phyloP scores from a whole-genome alignment of 2,888 invertebrate genomes.

The Diadegma fenestrale region DNA sequence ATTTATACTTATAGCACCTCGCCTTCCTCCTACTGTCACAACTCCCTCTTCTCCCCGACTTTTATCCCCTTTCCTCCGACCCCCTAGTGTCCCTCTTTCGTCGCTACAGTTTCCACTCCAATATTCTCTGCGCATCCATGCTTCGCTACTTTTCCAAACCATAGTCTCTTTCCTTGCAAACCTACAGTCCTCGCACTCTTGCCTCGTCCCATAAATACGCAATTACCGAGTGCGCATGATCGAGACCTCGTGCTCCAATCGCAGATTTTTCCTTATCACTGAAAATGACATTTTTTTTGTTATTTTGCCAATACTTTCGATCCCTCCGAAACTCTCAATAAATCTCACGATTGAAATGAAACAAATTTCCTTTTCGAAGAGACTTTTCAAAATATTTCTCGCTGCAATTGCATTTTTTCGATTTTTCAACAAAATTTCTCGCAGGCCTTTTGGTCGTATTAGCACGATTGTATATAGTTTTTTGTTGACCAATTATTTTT shows the following conservation, averaged over 20 bases:
- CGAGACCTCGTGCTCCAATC: neutral
- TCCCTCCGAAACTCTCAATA: too few relatives aligned
- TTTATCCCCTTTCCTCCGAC: neutral
- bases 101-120: conserved; percentile 6
- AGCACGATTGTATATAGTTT: neutral
- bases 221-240: neutral
- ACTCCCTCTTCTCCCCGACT: neutral
- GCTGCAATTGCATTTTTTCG: too few relatives aligned
- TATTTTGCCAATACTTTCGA: too few relatives aligned
- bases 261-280: neutral
- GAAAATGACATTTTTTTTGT: too few relatives aligned
- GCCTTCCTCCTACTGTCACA: neutral
- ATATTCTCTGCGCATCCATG: conserved; percentile 45
- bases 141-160: conserved; percentile 6
- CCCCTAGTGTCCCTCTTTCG: neutral
- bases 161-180: neutral
- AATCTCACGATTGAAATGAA: too few relatives aligned
- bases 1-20: conserved; percentile 3
- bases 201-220: conserved; percentile 11
- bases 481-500: neutral
- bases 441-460: neutral
- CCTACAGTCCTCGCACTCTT: neutral
- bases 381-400: too few relatives aligned
- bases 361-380: too few relatives aligned
- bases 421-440: too few relatives aligned